These are phyloP conservation scores for Boloria euphrosyne DNA, from an alignment of 2,888 invertebrate species.

Conservation along the genomic window DNA sequence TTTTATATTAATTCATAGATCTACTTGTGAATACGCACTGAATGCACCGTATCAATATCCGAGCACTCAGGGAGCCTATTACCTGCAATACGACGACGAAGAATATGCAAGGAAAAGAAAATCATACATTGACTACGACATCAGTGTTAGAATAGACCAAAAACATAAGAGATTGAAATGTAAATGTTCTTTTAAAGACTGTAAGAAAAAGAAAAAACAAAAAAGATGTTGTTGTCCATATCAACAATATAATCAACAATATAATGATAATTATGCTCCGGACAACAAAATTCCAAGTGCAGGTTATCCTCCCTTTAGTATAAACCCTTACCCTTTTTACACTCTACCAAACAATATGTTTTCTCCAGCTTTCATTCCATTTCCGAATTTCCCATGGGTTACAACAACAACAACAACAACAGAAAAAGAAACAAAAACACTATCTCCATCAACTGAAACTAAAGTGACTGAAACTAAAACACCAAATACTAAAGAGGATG, in stretches of 20 bases:
- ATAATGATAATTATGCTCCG: not conserved
- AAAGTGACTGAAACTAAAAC: not conserved
- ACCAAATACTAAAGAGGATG: not conserved
- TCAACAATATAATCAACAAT: not conserved
- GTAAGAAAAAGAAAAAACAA: slow-evolving; percentile 1
- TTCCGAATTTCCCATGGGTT: not conserved
- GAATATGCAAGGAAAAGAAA: slow-evolving; percentile 16
- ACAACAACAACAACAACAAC: not conserved
- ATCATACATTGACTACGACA: slow-evolving; percentile 8
- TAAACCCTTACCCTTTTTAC: not conserved
- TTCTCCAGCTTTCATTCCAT: not conserved
- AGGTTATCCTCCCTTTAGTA: not conserved
- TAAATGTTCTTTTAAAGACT: slow-evolving; percentile 38
- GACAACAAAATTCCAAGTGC: not conserved
- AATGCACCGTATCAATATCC: slow-evolving; percentile 6
- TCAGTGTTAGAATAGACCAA: slow-evolving; percentile 24
- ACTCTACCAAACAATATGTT: not conserved
- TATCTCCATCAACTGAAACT: not conserved
- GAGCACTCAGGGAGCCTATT: not conserved
- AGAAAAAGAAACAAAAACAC: not conserved
- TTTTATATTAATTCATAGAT: slow-evolving; percentile 29
- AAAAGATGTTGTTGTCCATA: slow-evolving; percentile 1
- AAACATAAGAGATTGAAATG: slow-evolving; percentile 25
- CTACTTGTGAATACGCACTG: slow-evolving; percentile 9
- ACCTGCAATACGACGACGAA: slow-evolving; percentile 17